These are phyloP conservation scores for Lepidocyrtoides sp. DNA, from an alignment of 2,888 invertebrate genomes.

Conservation along the genomic window DNA sequence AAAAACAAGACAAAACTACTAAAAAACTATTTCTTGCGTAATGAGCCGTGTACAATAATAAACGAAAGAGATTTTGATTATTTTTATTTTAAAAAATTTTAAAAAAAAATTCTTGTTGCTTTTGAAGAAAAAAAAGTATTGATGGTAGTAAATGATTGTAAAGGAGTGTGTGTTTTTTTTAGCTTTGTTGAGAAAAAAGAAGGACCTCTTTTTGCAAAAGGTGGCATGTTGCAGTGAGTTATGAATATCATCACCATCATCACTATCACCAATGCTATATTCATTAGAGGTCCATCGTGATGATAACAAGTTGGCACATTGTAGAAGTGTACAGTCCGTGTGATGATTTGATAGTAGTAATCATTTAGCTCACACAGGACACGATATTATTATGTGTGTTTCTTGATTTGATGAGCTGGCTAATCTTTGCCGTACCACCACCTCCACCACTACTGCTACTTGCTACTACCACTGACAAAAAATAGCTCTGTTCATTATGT, in stretches of 20 bases:
- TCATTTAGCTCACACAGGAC: conserved; percentile 3
- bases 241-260: conserved; percentile 14
- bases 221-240: conserved; percentile 19
- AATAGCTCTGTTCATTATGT: neutral
- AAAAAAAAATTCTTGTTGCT: neutral
- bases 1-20: conserved; percentile 50
- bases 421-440: no score
- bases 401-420: conserved; percentile 12
- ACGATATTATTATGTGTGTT: neutral
- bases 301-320: neutral
- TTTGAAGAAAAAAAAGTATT: neutral
- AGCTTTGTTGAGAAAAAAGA: neutral
- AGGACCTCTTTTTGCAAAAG: conserved; percentile 40
- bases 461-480: neutral
- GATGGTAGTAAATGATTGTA: neutral
- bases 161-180: neutral
- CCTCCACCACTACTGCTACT: no score
- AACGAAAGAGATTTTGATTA: conserved; percentile 1
- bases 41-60: neutral
- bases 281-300: conserved; percentile 7
- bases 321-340: neutral
- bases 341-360: neutral
- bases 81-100: neutral
- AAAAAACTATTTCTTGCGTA: conserved; percentile 34
- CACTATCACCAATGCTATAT: no score